A percentile compares a stretch with the other conserved stretches of the same genome.
These are phyloP conservation scores for Lepisosteus osseus DNA, from an alignment of 2,113 vertebrate genomes.

Conservation along the genomic window DNA sequence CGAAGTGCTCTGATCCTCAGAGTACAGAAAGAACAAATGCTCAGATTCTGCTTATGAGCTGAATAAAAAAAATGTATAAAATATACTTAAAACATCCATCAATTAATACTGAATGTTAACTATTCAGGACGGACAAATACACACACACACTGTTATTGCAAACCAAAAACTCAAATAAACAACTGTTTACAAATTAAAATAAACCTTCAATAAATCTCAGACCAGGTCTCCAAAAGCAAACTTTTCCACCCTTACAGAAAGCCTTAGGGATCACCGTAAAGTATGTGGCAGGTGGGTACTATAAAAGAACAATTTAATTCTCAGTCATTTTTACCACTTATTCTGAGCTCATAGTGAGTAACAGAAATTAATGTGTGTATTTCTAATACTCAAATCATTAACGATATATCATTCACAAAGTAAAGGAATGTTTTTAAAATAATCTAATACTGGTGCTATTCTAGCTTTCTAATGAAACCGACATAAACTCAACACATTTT, in stretches of 20 bases:
- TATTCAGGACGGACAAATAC: background rate
- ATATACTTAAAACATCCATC: background rate
- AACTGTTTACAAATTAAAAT: slow-evolving; percentile 6
- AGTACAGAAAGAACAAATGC: slow-evolving; percentile 44
- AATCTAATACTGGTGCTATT: too few species aligned
- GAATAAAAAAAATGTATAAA: slow-evolving; percentile 11
- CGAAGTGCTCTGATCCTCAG: slow-evolving; percentile 45
- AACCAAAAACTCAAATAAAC: background rate
- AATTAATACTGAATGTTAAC: background rate
- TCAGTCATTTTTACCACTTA: background rate
- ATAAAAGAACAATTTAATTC: background rate
- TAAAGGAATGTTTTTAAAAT: too few species aligned
- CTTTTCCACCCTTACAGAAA: background rate
- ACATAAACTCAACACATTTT: too few species aligned
- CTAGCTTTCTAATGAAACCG: too few species aligned
- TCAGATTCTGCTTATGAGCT: slow-evolving; percentile 48
- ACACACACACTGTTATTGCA: background rate
- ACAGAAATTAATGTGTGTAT: too few species aligned
- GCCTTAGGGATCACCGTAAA: background rate
- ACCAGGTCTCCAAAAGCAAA: background rate
- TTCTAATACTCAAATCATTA: too few species aligned
- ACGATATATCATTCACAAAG: too few species aligned
- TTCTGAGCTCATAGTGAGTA: too few species aligned
- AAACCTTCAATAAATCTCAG: slow-evolving; percentile 1
- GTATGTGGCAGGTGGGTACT: background rate